Base-by-base conservation (phyloP, 2,113 vertebrate species). In the Vimba vimba region DNA sequence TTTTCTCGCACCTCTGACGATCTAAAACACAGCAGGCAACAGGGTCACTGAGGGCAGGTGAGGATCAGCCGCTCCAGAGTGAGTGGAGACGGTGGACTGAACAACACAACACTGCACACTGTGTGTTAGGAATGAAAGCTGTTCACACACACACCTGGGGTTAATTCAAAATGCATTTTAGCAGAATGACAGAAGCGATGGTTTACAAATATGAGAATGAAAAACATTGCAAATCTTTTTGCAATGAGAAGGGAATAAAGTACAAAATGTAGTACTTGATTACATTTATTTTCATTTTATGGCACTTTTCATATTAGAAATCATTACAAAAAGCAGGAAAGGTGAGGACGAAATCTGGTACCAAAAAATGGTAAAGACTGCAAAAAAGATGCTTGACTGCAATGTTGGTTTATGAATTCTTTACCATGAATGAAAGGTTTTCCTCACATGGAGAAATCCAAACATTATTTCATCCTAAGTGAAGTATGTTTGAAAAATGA, bases 1-100 rank as follows among this genome's bases (percentile, higher is more conserved):
- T 96, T 94, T 96, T 97, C 95, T 98, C 97, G 10, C 97, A 97
- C 94, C 97, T 98, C 94, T 98, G 93, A 90, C 97, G 97, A 95
- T 99, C 97, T 99, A 94, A 91, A 96, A 76, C 71, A 76, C 33
- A 84, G 68, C 68, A 84, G 83, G 83, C 21, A 60, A 75, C 7
- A 78, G 59, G 50, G 77, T 86, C 95, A 96, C 90, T 96, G 95
- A 86, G 93, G 91, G 69, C 95, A 96, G 84, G 13, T 89, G 87
- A 0, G 90, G 91, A 64, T 27, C 57, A 39, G 57, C 21, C 47
- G n/a, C 36, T 52, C 50, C 47, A 17, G 64, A 71, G 66, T 7
- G 45, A 71, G 80, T 43, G 68, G 68, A 71, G 60, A 27, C 60
- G 2, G 36, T 12, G 59, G n/a, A 11, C 23, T 73, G 69, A 55